Evolutionary conservation across 2,113 vertebrate genomes (phyloP).

Genomic region (Callipepla californica): DNA sequence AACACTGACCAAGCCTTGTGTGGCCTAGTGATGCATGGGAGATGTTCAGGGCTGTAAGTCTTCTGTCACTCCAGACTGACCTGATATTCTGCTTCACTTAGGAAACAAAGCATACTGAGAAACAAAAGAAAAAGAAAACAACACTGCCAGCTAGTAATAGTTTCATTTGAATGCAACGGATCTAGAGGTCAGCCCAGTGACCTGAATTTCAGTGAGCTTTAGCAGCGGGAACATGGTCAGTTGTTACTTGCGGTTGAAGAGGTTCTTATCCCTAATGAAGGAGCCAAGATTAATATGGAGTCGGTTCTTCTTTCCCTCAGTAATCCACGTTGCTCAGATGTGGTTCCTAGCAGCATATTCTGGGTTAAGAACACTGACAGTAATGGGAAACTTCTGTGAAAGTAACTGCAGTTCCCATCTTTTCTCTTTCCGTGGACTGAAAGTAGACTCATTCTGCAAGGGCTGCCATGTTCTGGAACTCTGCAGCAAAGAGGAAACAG

Average conservation of each 20-base stretch:
- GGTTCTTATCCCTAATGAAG: background rate
- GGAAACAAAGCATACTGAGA: conserved; percentile 12
- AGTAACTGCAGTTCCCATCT: background rate
- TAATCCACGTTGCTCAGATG: background rate
- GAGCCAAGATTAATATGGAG: background rate
- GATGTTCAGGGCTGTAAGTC: background rate
- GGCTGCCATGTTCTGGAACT: background rate
- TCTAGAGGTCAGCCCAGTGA: conserved; percentile 20
- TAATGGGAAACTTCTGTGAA: background rate
- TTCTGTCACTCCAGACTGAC: background rate
- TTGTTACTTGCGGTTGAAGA: background rate
- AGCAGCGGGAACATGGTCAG: background rate
- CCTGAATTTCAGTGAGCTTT: conserved; percentile 60
- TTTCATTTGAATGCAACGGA: background rate
- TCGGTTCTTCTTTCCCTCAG: background rate
- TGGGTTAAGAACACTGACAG: conserved; percentile 49
- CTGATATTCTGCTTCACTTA: background rate
- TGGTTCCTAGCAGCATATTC: conserved; percentile 67
- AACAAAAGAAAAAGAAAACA: conserved; percentile 17
- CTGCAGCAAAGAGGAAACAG: conserved; percentile 1
- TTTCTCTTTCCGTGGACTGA: background rate
- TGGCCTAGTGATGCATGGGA: background rate
- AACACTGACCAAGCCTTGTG: background rate
- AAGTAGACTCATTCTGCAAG: background rate
- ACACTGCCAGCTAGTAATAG: conserved; percentile 4